Base-by-base conservation (phyloP, 2,113 vertebrate species). In the Alouatta palliata region DNA sequence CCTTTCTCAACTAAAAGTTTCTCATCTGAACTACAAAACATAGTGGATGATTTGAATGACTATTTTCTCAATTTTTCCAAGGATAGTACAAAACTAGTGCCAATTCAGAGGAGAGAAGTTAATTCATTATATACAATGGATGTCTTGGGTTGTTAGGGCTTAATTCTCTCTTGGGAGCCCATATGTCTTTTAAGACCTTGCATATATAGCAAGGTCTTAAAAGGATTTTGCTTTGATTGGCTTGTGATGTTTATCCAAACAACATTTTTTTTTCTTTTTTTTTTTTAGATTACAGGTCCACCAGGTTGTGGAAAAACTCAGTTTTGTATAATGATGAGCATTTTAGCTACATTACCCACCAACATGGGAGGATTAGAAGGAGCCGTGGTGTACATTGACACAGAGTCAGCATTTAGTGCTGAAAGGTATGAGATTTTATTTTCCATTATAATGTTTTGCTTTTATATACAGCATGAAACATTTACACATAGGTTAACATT, bases 281-380 rank as follows among this genome's bases (percentile, higher is more conserved):
- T 32, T 84, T 96, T 98, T 56, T 90, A 99, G 99, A 97, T 99
- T 97, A 98, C 99, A 30, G 99, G 99, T 66, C 99, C 99, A n/a
- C 98, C 99, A 43, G 99, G 99, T 93, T 99, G 99, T 98, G 99
- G 99, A 45, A 99, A 99, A 98, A 99, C 98, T 95, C 99, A 99
- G 0, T 98, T 99, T 97, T 99, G 99, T 95, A 98, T 99, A 86
- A 99, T 99, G 99, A 85, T 99, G 97, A 99, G 99, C 77, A 97
- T 99, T 90, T 84, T 99, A 98, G 98, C 99, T 79, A 99, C 99
- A 0, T 97, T 99, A 58, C 99, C 99, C 20, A 91, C 94, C 61
- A 97, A 94, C 95, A 98, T 99, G 98, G 99, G 99, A 90, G 99
- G 99, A 92, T 97, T 99, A 32, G 98, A 98, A 96, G 98, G 98